Conservation (phyloP, 2,888 invertebrate species). For the Balanococcus diminutus region DNA sequence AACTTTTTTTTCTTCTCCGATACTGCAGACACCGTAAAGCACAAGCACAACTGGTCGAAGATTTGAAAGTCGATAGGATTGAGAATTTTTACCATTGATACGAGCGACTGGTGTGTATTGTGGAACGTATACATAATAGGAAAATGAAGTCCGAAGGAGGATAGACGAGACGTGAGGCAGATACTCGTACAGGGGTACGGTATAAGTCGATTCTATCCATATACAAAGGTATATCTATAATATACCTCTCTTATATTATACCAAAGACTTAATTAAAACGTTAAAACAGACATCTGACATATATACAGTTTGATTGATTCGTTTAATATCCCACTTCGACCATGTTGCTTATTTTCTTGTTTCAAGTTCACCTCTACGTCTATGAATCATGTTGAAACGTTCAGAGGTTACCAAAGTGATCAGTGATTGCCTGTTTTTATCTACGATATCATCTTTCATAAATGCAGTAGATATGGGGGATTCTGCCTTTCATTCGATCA, state of each 20-base stretch:
- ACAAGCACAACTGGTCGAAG: constrained; percentile 5
- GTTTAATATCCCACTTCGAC: constrained; percentile 54
- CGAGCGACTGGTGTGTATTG: background rate
- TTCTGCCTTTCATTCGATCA: background rate
- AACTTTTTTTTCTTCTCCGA: background rate
- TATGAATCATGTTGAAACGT: constrained; percentile 46
- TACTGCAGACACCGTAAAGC: background rate
- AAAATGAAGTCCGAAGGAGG: background rate
- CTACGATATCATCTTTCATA: background rate
- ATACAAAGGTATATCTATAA: background rate
- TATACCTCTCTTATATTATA: background rate
- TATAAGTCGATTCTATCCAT: background rate
- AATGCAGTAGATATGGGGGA: background rate
- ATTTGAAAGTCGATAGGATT: constrained; percentile 14
- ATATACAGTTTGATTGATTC: constrained; percentile 53
- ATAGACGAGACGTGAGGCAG: background rate
- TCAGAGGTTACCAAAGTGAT: constrained; percentile 49
- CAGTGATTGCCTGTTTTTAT: background rate
- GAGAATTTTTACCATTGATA: constrained; percentile 1
- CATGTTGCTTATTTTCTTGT: constrained; percentile 50
- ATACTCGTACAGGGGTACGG: background rate
- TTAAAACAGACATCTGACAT: constrained; percentile 54
- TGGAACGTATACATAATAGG: background rate
- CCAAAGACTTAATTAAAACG: constrained; percentile 54
- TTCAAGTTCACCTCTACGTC: constrained; percentile 47